Evolutionary conservation across 2,888 invertebrate genomes (phyloP), one percentile per base, ranked within the genome.

Genomic region (Desoria tigrina): DNA sequence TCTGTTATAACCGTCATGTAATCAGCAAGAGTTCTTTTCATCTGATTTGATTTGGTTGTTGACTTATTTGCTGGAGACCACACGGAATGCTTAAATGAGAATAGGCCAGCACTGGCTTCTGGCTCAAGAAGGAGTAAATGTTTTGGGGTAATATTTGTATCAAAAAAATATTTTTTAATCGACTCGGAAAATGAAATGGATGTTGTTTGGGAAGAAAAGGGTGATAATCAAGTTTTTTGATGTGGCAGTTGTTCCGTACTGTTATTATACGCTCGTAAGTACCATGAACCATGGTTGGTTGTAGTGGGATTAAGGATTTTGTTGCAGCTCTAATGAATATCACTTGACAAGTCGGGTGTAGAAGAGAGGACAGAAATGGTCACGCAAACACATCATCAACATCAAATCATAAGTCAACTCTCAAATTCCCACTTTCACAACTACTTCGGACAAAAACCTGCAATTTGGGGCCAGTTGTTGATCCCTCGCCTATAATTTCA

Each of bases 341-440:
- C 69, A 69, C 69, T 69, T 69, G 69, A 69, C 69, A 69, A 66
- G 64, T 66, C 64, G 64, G 69, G 66, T 66, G 67, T 65, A 70
- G 63, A 65, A 65, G 66, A 67, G 65, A 70, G 67, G 65, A 70
- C 66, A 67, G 65, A 68, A 71, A 70, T 64, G 71, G 72, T 69
- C 72, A 72, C 72, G 72, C 72, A 65, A 72, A 69, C 69, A 66
- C 66, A 65, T 69, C 66, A 72, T 72, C 72, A 72, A 63, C 65
- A 65, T 65, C 61, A 65, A 65, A 49, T 51, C 42, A 42, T 45
- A 58, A 58, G 45, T 58, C 58, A 58, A 26, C 39, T 51, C 16
- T 51, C 37, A 42, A 32, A 32, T 32, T 32, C 32, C 32, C 11
- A 37, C 28, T 42, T 55, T 42, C 57, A 51, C 14, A 51, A 51